These are phyloP conservation scores for Arctopsyche grandis DNA, from an alignment of 1,140 invertebrate species.

Conservation along the genomic window DNA sequence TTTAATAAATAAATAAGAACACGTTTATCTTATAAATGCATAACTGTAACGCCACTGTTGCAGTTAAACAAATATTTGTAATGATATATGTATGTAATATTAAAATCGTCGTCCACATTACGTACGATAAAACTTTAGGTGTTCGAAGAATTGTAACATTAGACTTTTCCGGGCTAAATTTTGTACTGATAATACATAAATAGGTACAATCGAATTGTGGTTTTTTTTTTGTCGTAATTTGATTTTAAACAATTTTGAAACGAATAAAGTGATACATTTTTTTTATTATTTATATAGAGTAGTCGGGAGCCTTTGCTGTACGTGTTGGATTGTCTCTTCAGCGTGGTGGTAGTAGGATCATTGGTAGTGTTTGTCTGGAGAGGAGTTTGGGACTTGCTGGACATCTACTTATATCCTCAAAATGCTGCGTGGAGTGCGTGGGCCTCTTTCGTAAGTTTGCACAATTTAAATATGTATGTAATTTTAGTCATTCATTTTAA, in stretches of 20 bases:
- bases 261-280: background rate
- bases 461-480: background rate
- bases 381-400: conserved; percentile 83
- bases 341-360: conserved; percentile 82
- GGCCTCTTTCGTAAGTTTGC: conserved; percentile 78
- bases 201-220: too few relatives aligned
- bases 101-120: too few relatives aligned
- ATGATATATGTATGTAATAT: too few relatives aligned
- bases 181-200: too few relatives aligned
- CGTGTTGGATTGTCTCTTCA: conserved; percentile 86
- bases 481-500: too few relatives aligned
- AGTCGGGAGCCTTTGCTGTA: conserved; percentile 77
- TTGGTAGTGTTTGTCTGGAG: conserved; percentile 89
- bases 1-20: too few relatives aligned
- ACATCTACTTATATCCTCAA: conserved; percentile 80
- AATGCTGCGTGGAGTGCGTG: conserved; percentile 69
- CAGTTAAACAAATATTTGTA: too few relatives aligned
- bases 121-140: too few relatives aligned
- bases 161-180: too few relatives aligned
- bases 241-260: background rate
- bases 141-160: too few relatives aligned
- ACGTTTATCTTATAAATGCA: too few relatives aligned
- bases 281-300: conserved; percentile 66
- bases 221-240: background rate
- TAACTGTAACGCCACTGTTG: too few relatives aligned